phyloP scores from a whole-genome alignment of 2,888 invertebrate species.

The Podotricha telesiphe region DNA sequence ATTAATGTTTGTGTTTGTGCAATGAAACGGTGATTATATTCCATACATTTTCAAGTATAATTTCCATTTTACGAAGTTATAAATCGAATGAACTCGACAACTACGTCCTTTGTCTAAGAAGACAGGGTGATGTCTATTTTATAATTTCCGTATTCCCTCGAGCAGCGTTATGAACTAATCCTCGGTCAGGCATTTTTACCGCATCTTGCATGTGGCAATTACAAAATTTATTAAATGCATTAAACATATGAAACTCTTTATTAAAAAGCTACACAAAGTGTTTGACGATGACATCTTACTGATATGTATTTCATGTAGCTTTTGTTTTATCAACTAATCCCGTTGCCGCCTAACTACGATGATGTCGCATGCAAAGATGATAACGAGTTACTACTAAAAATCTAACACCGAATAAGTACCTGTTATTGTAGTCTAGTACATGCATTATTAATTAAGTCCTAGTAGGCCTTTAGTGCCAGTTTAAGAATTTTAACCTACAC shows the following conservation, averaged over 20 bases:
- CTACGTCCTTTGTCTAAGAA: no score
- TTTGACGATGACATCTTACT: conserved; percentile 44
- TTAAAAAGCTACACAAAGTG: conserved; percentile 27
- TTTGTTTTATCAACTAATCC: conserved; percentile 12
- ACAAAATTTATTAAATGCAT: conserved; percentile 19
- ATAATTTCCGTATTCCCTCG: no score
- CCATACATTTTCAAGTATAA: background rate
- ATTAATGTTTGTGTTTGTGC: background rate
- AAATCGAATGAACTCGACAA: background rate
- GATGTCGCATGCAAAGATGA: conserved; percentile 58
- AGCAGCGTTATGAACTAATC: no score
- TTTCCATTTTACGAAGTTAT: background rate
- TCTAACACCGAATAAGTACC: conserved; percentile 74
- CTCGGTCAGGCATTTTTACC: no score
- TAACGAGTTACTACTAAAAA: conserved; percentile 59
- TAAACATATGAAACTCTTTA: conserved; percentile 16
- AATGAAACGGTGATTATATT: background rate
- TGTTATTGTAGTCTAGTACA: conserved; percentile 62
- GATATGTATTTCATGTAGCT: conserved; percentile 65
- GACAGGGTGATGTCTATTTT: no score
- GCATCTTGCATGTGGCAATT: background rate
- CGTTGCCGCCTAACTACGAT: conserved; percentile 41
- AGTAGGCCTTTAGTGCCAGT: conserved; percentile 65
- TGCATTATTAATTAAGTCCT: conserved; percentile 50
- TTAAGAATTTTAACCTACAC: conserved; percentile 34